Evolutionary conservation across 2,888 invertebrate genomes (phyloP), one percentile per base, ranked within the genome.

Genomic region (Lasioglossum vierecki): DNA sequence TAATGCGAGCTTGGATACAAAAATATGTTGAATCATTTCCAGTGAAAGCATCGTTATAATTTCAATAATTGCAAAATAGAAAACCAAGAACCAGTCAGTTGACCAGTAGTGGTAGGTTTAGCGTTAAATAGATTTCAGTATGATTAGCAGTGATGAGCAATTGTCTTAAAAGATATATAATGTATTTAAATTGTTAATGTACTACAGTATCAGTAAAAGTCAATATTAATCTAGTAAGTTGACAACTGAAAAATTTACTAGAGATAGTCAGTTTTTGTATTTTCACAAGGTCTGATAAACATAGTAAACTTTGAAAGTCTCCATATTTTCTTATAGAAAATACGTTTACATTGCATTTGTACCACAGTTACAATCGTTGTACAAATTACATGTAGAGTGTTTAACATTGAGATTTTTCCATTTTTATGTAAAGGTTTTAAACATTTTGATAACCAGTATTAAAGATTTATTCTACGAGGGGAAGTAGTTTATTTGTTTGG

Each of bases 291-390:
- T 22, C 4, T 0, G 22, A 8, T 41, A 39, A 41, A 6, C 41
- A 13, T 68, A 41, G 41, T 11, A 4, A n/a, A 41, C 9, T 5
- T 68, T 41, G 11, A 68, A 68, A 22, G 4, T 39, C 22, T 11
- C 35, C 22, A 9, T 22, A 68, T 68, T 68, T 68, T 22, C 41
- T 68, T 68, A 68, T 41, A 68, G 22, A 68, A 68, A 68, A 41
- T 68, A 68, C 41, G n/a, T 22, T 68, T 39, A 39, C 22, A 39
- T 68, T 66, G 18, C 66, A 66, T 1, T 66, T 18, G 30, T 2
- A 15, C 30, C 11, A 30, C n/a, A 2, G 2, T 26, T 39, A n/a
- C 1, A 22, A 18, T 68, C 39, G 3, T 39, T 39, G 2, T 9
- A 68, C 39, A 68, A 39, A 39, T 68, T 9, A 68, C 35, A 39